Conservation (phyloP, 1,140 invertebrate genomes). For the Bombus pyrosoma region DNA sequence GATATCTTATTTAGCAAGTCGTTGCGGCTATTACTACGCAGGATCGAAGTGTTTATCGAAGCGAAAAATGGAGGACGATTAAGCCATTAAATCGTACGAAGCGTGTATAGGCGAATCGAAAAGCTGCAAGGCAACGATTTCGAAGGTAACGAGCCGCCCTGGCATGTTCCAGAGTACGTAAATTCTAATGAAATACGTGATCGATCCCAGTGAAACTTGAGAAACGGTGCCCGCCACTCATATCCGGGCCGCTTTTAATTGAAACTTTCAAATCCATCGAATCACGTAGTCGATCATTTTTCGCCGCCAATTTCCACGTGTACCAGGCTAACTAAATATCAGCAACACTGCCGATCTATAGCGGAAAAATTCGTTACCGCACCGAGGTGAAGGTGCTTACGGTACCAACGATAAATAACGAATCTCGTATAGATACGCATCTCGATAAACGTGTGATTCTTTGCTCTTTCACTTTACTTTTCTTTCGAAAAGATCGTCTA, state of each 20-base stretch:
- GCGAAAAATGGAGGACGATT: conserved; percentile 6
- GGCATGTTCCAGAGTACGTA: conserved; percentile 5
- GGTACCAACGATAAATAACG: conserved; percentile 8
- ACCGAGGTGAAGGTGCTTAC: neutral
- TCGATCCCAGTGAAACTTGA: conserved; percentile 67
- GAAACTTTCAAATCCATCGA: conserved; percentile 69
- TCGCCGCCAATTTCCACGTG: neutral
- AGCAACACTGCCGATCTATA: neutral
- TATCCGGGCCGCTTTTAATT: conserved; percentile 59
- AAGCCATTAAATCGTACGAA: neutral
- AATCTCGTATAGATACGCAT: neutral
- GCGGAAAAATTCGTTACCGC: conserved; percentile 3
- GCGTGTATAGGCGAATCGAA: neutral
- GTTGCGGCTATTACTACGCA: neutral
- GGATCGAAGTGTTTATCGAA: neutral
- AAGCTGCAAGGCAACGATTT: neutral
- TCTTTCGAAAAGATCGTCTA: neutral
- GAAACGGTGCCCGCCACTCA: neutral
- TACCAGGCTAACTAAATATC: conserved; percentile 5
- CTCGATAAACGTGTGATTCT: conserved; percentile 7
- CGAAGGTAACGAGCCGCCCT: conserved; percentile 50
- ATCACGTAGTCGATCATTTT: conserved; percentile 46
- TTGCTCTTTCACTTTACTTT: neutral
- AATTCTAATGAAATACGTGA: conserved; percentile 74
- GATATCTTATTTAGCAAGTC: neutral